Percentiles rank a stretch among this genome's conserved stretches.
Evolutionary conservation across 1,140 invertebrate species (phyloP).

Genomic region (Drosophila tani): DNA sequence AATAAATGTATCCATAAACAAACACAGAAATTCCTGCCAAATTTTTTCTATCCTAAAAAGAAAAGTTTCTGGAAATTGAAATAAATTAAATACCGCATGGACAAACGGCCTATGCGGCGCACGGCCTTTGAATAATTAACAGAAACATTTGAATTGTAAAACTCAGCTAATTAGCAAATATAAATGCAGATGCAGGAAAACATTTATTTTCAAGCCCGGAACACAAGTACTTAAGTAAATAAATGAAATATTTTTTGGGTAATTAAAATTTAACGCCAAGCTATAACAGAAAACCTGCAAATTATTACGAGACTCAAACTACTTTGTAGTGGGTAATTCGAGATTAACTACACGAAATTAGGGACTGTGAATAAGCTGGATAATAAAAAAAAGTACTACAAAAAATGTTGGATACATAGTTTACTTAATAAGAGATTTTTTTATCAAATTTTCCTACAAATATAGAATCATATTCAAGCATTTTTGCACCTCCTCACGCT

Average conservation of each 20-base stretch:
- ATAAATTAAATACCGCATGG: conserved; percentile 18
- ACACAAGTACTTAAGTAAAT: not conserved
- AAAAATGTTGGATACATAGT: not conserved
- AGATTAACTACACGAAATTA: conserved; percentile 2
- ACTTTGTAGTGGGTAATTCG: not conserved
- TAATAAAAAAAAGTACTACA: not conserved
- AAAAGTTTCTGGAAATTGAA: conserved; percentile 37
- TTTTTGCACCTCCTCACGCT: not conserved
- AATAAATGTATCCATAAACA: conserved; percentile 53
- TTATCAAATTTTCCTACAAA: not conserved
- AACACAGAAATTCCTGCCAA: conserved; percentile 26
- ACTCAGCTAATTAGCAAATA: conserved; percentile 6
- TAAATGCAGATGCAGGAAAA: not conserved
- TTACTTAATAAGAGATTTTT: no score
- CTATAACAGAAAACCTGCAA: not conserved
- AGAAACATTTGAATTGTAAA: conserved; percentile 9
- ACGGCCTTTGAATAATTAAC: conserved; percentile 16
- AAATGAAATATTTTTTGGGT: not conserved
- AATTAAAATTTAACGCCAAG: conserved; percentile 4
- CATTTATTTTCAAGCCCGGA: not conserved
- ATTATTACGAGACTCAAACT: not conserved
- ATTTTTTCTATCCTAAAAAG: conserved; percentile 19
- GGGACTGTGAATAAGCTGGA: not conserved
- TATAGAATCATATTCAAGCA: not conserved
- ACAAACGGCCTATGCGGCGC: conserved; percentile 2